A percentile compares a stretch with the other conserved stretches of the same genome.
These are phyloP conservation scores for Sthenelais limicola DNA, from an alignment of 2,888 invertebrate genomes.

Conservation along the genomic window DNA sequence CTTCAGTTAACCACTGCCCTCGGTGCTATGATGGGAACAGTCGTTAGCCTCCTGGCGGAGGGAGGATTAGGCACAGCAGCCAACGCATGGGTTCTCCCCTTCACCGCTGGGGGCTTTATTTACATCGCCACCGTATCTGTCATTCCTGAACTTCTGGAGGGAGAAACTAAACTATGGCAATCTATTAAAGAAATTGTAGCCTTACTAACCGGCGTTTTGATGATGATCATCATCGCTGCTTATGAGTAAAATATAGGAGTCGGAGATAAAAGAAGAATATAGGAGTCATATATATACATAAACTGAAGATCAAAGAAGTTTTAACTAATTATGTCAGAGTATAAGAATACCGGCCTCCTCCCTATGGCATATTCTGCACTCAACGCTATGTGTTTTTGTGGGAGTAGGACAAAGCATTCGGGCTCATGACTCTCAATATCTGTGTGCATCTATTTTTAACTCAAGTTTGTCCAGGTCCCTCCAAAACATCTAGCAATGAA, in stretches of 20 bases:
- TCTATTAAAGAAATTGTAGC: slow-evolving; percentile 93
- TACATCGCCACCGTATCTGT: slow-evolving; percentile 99
- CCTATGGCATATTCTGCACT: no score
- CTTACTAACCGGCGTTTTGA: slow-evolving; percentile 88
- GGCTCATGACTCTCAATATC: no score
- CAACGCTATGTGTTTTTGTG: no score
- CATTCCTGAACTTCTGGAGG: slow-evolving; percentile 93
- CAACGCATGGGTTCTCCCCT: slow-evolving; percentile 88
- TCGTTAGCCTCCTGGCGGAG: slow-evolving; percentile 85
- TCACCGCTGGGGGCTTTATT: slow-evolving; percentile 98
- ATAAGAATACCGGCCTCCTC: no score
- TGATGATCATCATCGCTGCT: slow-evolving; percentile 95
- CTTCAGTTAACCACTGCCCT: slow-evolving; percentile 94
- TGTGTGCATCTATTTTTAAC: no score
- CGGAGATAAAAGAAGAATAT: no score
- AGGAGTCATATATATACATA: no score
- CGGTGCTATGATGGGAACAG: slow-evolving; percentile 94
- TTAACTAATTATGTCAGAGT: no score
- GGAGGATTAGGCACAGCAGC: slow-evolving; percentile 77
- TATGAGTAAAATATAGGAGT: slow-evolving; percentile 81
- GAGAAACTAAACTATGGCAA: slow-evolving; percentile 86
- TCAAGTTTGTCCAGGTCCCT: no score
- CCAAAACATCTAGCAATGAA: no score
- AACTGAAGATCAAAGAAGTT: no score
- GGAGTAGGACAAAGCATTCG: no score